phyloP scores from a whole-genome alignment of 92 coral and sea anemone species.

The Micromussa lordhowensis region DNA sequence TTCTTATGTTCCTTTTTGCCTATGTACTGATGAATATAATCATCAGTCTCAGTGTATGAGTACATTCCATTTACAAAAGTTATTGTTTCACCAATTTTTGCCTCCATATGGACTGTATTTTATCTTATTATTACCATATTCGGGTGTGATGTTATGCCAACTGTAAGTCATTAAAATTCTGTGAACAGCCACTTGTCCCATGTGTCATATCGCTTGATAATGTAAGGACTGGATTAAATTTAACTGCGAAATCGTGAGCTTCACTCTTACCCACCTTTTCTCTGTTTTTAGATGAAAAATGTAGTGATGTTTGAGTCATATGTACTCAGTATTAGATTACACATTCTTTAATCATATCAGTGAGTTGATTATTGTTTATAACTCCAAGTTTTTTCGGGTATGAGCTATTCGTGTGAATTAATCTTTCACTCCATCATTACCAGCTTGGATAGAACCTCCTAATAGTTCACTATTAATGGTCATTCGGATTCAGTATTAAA shows the following conservation, averaged over 20 bases:
- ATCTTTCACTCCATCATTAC: conserved; percentile 17
- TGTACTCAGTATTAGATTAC: background rate
- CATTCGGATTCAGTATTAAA: background rate
- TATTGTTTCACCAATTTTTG: background rate
- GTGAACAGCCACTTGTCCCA: conserved; percentile 32
- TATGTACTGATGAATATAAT: background rate
- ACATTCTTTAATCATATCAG: conserved; percentile 20
- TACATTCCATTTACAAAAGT: conserved; percentile 20
- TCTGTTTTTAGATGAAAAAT: too few relatives aligned
- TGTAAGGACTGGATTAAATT: conserved; percentile 25
- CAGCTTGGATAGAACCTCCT: conserved; percentile 10
- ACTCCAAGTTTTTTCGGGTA: background rate
- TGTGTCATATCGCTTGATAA: background rate
- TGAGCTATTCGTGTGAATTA: conserved; percentile 19
- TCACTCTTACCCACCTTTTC: too few relatives aligned
- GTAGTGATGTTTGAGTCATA: too few relatives aligned
- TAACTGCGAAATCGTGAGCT: conserved; percentile 29
- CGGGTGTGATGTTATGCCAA: conserved; percentile 34
- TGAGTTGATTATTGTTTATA: conserved; percentile 4
- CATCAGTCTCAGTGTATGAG: conserved; percentile 21
- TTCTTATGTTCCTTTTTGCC: too few relatives aligned
- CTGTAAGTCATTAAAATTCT: conserved; percentile 24
- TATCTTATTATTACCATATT: conserved; percentile 2
- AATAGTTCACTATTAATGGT: background rate
- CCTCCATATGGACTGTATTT: conserved; percentile 30